phyloP scores from a whole-genome alignment of 2,797 vertebrate genomes.

The Lerista edwardsae region DNA sequence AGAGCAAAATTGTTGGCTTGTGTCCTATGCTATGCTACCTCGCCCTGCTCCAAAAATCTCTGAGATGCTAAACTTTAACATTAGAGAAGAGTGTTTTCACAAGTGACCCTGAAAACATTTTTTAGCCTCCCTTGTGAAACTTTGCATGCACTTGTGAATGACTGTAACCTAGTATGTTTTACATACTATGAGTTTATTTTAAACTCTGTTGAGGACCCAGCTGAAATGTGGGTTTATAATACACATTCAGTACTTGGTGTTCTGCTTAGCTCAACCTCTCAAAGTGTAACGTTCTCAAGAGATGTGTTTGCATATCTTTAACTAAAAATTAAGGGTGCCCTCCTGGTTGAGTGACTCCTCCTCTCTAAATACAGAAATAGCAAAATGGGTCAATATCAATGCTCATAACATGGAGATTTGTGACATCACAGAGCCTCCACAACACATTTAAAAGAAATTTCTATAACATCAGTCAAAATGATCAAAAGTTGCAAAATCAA shows the following conservation, averaged over 20 bases:
- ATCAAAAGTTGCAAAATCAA: background rate
- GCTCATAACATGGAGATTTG: background rate
- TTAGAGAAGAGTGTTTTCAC: background rate
- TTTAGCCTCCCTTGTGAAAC: background rate
- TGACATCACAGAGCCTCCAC: background rate
- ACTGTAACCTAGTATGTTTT: background rate
- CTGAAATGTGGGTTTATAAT: background rate
- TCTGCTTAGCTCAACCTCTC: background rate
- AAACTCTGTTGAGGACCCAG: background rate
- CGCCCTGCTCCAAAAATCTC: background rate
- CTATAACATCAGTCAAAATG: background rate
- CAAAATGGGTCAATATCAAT: background rate
- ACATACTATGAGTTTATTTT: background rate
- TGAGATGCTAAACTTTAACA: background rate
- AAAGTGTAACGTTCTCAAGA: background rate
- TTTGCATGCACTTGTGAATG: background rate
- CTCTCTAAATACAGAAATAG: background rate
- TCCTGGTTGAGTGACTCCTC: background rate
- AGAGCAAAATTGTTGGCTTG: background rate
- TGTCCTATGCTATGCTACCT: constrained; percentile 4
- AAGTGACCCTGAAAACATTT: background rate
- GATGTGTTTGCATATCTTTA: background rate
- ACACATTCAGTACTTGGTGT: background rate
- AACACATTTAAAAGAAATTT: background rate
- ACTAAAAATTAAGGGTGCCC: background rate